Conservation (phyloP, 2,113 vertebrate genomes). For the Planiliza haematocheilus region DNA sequence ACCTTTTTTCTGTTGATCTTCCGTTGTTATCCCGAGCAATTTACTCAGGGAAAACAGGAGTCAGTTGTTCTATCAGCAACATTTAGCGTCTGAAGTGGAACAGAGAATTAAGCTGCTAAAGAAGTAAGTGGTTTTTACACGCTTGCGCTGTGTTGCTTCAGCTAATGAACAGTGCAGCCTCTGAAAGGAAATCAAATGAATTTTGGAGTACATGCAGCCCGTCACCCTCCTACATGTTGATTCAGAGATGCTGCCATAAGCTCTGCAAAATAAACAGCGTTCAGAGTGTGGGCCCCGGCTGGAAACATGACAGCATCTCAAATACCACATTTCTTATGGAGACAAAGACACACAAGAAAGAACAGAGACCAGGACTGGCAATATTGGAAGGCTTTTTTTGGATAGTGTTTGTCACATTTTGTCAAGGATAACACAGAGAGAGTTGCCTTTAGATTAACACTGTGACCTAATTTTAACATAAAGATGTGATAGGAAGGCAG, state of each 20-base stretch:
- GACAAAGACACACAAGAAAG: slow-evolving; percentile 37
- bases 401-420: slow-evolving; percentile 22
- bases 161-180: slow-evolving; percentile 64
- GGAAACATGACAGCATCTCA: slow-evolving; percentile 69
- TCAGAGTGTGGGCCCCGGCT: slow-evolving; percentile 70
- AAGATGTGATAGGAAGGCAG: slow-evolving; percentile 17
- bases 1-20: neutral
- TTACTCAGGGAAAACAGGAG: slow-evolving; percentile 13
- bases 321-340: slow-evolving; percentile 45
- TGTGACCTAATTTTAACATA: slow-evolving; percentile 20
- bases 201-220: slow-evolving; percentile 64
- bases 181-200: slow-evolving; percentile 67
- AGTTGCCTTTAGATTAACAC: slow-evolving; percentile 22
- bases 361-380: slow-evolving; percentile 24
- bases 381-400: slow-evolving; percentile 31
- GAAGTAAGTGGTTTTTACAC: slow-evolving; percentile 39
- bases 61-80: slow-evolving; percentile 4
- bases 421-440: slow-evolving; percentile 13
- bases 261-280: slow-evolving; percentile 69
- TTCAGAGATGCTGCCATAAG: slow-evolving; percentile 73
- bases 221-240: slow-evolving; percentile 78
- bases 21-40: slow-evolving; percentile 1
- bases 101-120: slow-evolving; percentile 18
- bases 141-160: slow-evolving; percentile 36
- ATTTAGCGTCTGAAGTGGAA: slow-evolving; percentile 43